Evolutionary conservation across 2,113 vertebrate species (phyloP), one percentile per base, ranked within the genome.

Genomic region (Cyprinodon variegatus): DNA sequence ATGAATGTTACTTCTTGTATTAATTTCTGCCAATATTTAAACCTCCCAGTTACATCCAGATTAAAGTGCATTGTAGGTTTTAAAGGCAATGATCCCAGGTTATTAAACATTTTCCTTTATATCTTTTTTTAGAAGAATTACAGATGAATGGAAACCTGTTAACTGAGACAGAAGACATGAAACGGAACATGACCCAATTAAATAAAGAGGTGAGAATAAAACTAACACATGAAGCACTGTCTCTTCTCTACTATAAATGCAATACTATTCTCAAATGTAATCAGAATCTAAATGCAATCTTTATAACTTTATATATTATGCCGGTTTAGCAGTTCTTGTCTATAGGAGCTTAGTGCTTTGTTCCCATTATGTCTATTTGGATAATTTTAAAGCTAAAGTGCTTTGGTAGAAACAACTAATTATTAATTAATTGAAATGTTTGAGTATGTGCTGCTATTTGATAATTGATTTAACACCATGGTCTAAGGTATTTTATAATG

Each of bases 121-220:
- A 40, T 65, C n/a, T 3, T 11, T 38, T 1, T 78, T 81, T 82
- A 78, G 92, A 94, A 62, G 89, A 37, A 6, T 91, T 89, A 73
- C 92, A 94, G 63, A 66, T 93, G 48, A 93, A 76, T 13, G 81
- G 91, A 5, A 90, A 91, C 41, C 84, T 95, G 77, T 89, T 93
- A 4, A 68, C 91, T 6, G 96, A 97, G 72, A 93, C 96, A 0
- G 96, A 97, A 74, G 96, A 96, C 83, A 94, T 96, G 41, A 96
- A 95, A 87, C 95, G 96, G 74, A 96, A 93, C 82, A 93, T 99
- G 85, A 90, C 90, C 90, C 93, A 93, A 79, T 91, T 99, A 76
- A 97, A 95, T 93, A 94, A 95, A 86, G 97, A 98, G 97, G 97
- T 95, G 90, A 4, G 60, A 1, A 57, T 14, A 2, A 64, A 41